Base-by-base conservation (phyloP, 2,113 vertebrate species). In the Columbina picui region DNA sequence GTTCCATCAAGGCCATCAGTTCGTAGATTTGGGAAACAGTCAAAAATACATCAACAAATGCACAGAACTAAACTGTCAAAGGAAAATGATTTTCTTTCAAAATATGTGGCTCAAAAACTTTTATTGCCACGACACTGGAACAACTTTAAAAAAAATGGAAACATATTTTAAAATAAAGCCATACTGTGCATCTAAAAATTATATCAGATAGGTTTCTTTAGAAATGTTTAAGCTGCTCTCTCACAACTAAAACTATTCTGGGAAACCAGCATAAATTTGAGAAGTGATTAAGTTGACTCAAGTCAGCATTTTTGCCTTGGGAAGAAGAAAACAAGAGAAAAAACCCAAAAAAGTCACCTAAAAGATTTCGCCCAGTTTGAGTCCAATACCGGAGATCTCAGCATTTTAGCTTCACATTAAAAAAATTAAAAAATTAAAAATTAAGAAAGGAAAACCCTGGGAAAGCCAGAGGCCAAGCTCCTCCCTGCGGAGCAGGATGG, bases 261-360 rank as follows among this genome's bases (percentile, higher is more conserved):
- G 63, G 57, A 73, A 76, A 55, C 11, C 2, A 0, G 22, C 11
- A 14, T 4, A 1, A 3, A 7, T 19, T 10, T 32, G 26, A 16
- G 25, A 80, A 41, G 6, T 1, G 4, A 25, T 27, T n/a, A 4
- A 59, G 68, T 65, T 4, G 6, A 45, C 50, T 38, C 1, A 0
- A 15, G 32, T 22, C 21, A 11, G 21, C 12, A 15, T 34, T 76
- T 91, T 76, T 27, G 15, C 2, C 16, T 5, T 3, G 52, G 14
- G 14, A 12, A 56, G 7, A 1, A 8, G 14, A 53, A 45, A 47
- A 26, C 14, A 56, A 10, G 11, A 8, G 26, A 45, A 17, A 53
- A 38, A 7, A 27, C 17, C 11, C 4, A 10, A 9, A 45, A 53
- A 26, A 73, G 25, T 36, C 38, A 50, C 11, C 43, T 6, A 8